Conservation (phyloP, 2,113 vertebrate species). For the Dipodomys merriami region DNA sequence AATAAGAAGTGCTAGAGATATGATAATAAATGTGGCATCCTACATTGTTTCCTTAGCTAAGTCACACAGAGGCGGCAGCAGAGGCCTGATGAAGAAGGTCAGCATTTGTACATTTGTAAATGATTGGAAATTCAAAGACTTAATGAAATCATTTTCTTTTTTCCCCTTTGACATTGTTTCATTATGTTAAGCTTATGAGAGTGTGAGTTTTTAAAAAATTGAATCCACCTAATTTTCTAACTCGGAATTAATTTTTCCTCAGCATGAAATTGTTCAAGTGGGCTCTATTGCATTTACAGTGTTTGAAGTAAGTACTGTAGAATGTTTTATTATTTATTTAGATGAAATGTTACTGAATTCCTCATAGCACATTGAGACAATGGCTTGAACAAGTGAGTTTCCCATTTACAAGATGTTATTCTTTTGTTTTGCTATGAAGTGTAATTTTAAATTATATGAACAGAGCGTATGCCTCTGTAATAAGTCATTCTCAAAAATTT, state of each 20-base stretch:
- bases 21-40: background rate
- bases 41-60: conserved; percentile 15
- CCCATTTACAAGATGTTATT: conserved; percentile 39
- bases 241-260: conserved; percentile 56
- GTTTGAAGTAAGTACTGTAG: conserved; percentile 44
- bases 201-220: background rate
- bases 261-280: conserved; percentile 35
- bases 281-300: background rate
- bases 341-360: conserved; percentile 52
- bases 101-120: conserved; percentile 28
- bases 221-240: conserved; percentile 46
- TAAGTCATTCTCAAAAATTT: conserved; percentile 65
- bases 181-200: conserved; percentile 16
- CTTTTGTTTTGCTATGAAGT: conserved; percentile 64
- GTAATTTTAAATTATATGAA: conserved; percentile 69
- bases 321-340: conserved; percentile 53
- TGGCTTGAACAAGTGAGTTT: conserved; percentile 47
- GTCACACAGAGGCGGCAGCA: background rate
- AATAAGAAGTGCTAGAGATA: conserved; percentile 16
- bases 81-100: background rate
- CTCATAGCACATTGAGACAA: conserved; percentile 1
- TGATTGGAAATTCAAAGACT: conserved; percentile 40
- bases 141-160: conserved; percentile 58
- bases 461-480: conserved; percentile 49
- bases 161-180: background rate